These are phyloP conservation scores for Mormoops blainvillei DNA, from an alignment of 2,113 vertebrate genomes.

Conservation along the genomic window DNA sequence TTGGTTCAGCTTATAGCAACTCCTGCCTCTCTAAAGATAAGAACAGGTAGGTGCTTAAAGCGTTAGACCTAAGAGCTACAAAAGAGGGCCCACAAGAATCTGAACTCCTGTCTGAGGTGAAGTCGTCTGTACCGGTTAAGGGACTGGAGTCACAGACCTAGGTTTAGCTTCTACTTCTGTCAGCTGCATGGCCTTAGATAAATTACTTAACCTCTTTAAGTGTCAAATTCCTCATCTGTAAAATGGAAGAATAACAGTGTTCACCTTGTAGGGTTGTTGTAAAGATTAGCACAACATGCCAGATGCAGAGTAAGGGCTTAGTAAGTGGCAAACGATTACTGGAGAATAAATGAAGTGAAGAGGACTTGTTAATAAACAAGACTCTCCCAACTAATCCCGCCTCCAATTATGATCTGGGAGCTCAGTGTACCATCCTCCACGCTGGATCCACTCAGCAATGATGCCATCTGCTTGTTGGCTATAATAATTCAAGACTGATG, in stretches of 20 bases:
- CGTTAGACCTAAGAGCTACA: neutral
- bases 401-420: neutral
- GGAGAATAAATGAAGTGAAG: neutral
- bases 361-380: conserved; percentile 27
- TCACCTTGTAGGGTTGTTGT: neutral
- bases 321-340: neutral
- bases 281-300: neutral
- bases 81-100: neutral
- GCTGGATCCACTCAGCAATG: neutral
- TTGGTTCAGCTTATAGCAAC: conserved; percentile 10
- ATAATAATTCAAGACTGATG: neutral
- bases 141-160: neutral
- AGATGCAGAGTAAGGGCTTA: neutral
- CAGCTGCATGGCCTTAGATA: neutral
- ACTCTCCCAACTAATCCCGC: neutral
- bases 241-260: neutral
- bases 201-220: neutral
- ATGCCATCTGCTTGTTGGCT: conserved; percentile 23
- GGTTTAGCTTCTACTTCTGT: conserved; percentile 25
- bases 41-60: neutral
- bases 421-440: neutral
- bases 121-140: neutral
- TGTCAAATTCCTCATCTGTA: neutral
- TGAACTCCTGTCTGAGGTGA: neutral
- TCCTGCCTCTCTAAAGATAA: conserved; percentile 18